These are phyloP conservation scores for Prionace glauca DNA, from an alignment of 2,797 vertebrate genomes.

Conservation along the genomic window DNA sequence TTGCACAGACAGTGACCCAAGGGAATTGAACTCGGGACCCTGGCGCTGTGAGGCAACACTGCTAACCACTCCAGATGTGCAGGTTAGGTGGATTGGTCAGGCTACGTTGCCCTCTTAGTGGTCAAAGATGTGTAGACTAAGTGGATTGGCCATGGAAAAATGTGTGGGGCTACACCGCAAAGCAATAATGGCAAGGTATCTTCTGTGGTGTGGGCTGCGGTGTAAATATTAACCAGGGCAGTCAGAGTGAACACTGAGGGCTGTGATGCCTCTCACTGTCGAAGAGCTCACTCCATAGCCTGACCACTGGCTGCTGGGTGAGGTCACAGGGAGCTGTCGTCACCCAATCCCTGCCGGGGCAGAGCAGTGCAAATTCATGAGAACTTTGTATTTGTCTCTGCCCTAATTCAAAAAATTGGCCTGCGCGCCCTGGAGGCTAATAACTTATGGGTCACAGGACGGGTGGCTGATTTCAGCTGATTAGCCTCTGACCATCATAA, in stretches of 20 bases:
- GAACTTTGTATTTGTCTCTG: not conserved
- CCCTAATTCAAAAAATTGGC: not conserved
- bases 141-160: no score
- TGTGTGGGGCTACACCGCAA: no score
- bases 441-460: not conserved
- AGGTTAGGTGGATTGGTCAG: no score
- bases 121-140: no score
- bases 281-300: conserved; percentile 43
- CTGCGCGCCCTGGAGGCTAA: not conserved
- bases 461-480: no score
- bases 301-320: not conserved
- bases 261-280: conserved; percentile 44
- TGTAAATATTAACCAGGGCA: not conserved
- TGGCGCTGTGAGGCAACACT: no score
- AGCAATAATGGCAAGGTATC: no score
- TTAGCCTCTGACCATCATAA: not conserved
- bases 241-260: not conserved
- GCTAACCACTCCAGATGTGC: no score
- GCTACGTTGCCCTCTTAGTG: no score
- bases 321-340: not conserved
- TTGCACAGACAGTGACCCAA: no score
- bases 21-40: no score
- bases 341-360: not conserved
- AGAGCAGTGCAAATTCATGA: not conserved
- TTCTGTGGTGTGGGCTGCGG: no score